Evolutionary conservation across 1,140 invertebrate genomes (phyloP).

Genomic region (Helicoverpa zea): DNA sequence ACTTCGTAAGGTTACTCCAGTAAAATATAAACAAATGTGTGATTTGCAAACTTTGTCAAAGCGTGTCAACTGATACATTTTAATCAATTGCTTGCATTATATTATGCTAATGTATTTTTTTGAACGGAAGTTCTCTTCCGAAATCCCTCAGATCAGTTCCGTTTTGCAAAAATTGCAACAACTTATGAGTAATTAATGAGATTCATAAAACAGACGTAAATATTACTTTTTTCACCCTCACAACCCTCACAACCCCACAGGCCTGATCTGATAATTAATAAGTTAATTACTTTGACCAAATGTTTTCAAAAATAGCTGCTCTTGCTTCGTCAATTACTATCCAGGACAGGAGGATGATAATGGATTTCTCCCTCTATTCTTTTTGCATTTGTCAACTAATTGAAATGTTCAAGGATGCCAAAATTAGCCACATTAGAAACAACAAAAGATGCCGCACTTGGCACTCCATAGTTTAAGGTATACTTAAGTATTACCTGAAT

Average conservation of each 20-base stretch:
- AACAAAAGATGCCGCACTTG: too few species aligned
- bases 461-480: too few species aligned
- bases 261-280: not conserved
- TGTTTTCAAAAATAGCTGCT: not conserved
- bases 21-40: slow-evolving; percentile 50
- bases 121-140: not conserved
- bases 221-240: not conserved
- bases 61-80: slow-evolving; percentile 7
- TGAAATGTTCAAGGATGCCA: too few species aligned
- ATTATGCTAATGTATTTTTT: not conserved
- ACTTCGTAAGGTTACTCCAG: slow-evolving; percentile 78
- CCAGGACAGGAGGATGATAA: too few species aligned
- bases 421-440: too few species aligned
- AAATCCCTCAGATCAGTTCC: not conserved
- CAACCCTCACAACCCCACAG: not conserved
- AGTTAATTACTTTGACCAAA: not conserved
- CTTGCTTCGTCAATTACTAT: too few species aligned
- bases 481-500: too few species aligned
- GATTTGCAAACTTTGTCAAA: slow-evolving; percentile 8
- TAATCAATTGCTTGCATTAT: not conserved
- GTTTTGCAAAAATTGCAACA: not conserved
- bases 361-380: too few species aligned
- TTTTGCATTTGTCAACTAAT: too few species aligned
- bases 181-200: not conserved
- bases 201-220: not conserved